Conservation (phyloP, 2,113 vertebrate genomes). For the Hippocampus zosterae region DNA sequence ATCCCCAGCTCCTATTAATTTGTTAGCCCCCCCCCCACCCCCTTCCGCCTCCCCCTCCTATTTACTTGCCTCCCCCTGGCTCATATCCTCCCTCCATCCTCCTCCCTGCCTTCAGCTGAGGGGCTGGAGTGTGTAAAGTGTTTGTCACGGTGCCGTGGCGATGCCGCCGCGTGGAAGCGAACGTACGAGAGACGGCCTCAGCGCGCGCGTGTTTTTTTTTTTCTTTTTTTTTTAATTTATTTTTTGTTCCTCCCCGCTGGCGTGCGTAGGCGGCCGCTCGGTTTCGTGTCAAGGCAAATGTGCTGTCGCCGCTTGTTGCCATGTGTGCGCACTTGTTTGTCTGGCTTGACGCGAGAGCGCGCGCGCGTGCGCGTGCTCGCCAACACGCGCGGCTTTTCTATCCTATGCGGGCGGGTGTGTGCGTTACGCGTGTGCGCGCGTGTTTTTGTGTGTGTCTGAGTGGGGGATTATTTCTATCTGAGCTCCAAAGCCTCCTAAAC, state of each 20-base stretch:
- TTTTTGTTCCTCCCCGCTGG: neutral
- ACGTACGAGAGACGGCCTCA: constrained; percentile 48
- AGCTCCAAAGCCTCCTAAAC: constrained; percentile 74
- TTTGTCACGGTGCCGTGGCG: constrained; percentile 69
- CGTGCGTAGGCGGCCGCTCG: constrained; percentile 50
- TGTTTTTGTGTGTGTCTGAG: constrained; percentile 62
- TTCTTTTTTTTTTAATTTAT: neutral
- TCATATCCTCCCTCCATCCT: constrained; percentile 58
- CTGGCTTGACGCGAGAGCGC: constrained; percentile 12
- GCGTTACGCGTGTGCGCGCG: constrained; percentile 10
- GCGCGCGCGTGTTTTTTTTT: constrained; percentile 25
- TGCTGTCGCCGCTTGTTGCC: constrained; percentile 52
- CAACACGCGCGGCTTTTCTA: constrained; percentile 4
- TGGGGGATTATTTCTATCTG: constrained; percentile 74
- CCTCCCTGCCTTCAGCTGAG: constrained; percentile 52
- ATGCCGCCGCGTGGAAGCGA: constrained; percentile 56
- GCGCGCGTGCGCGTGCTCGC: constrained; percentile 2
- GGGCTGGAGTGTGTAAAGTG: constrained; percentile 70
- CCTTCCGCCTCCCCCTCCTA: constrained; percentile 16
- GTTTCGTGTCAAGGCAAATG: constrained; percentile 57
- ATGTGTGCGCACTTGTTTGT: constrained; percentile 46
- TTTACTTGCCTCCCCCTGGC: constrained; percentile 40
- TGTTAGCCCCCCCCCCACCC: constrained; percentile 50
- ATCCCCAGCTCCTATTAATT: constrained; percentile 69
- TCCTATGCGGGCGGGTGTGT: constrained; percentile 35